Percentiles rank a stretch among this genome's conserved stretches.
These are phyloP conservation scores for Silvanus unidentatus DNA, from an alignment of 2,888 invertebrate genomes.

Conservation along the genomic window DNA sequence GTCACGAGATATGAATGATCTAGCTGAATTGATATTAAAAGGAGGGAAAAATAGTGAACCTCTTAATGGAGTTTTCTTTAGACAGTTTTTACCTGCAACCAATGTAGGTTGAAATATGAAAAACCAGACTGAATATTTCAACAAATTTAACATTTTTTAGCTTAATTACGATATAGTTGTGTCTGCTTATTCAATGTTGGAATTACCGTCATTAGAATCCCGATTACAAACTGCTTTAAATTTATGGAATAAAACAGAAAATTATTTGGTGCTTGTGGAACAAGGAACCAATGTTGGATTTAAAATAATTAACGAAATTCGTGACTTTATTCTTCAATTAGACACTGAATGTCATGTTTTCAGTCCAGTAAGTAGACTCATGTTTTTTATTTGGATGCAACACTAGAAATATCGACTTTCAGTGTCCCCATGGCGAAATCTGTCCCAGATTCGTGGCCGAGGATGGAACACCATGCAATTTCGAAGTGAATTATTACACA, in stretches of 20 bases:
- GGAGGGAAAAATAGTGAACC: conserved; percentile 52
- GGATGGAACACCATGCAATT: conserved; percentile 72
- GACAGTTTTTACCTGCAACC: conserved; percentile 75
- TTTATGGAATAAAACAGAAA: conserved; percentile 80
- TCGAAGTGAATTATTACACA: conserved; percentile 58
- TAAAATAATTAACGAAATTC: conserved; percentile 67
- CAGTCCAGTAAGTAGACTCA: conserved; percentile 58
- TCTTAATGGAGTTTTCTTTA: conserved; percentile 60
- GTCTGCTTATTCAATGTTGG: conserved; percentile 74
- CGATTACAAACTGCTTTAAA: conserved; percentile 67
- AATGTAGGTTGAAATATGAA: conserved; percentile 42
- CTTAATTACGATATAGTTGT: conserved; percentile 73
- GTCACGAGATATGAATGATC: conserved; percentile 74
- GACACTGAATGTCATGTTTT: conserved; percentile 56
- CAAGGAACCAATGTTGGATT: conserved; percentile 79
- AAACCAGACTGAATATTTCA: not conserved
- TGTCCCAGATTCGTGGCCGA: conserved; percentile 69
- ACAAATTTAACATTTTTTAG: conserved; percentile 37
- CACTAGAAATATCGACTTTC: conserved; percentile 32
- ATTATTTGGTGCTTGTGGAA: conserved; percentile 78
- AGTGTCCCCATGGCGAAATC: conserved; percentile 75
- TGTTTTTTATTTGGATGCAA: not conserved
- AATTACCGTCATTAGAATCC: conserved; percentile 61
- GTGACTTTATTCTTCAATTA: conserved; percentile 67
- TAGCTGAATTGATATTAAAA: conserved; percentile 66